Evolutionary conservation across 2,113 vertebrate species (phyloP).

Genomic region (Thinocorus orbignyianus): DNA sequence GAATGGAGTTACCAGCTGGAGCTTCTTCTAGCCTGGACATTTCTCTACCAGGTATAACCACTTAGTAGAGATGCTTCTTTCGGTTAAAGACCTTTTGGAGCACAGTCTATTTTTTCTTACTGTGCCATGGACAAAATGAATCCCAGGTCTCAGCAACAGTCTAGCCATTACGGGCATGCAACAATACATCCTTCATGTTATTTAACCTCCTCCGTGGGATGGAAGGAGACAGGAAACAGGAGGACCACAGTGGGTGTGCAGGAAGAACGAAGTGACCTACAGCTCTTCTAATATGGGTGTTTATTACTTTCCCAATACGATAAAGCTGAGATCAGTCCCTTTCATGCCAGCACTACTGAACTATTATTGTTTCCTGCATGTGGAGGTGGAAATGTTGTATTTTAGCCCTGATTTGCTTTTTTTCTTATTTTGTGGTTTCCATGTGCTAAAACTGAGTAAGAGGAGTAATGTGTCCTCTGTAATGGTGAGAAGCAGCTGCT

Average conservation of each 20-base stretch:
- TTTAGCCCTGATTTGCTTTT: not conserved
- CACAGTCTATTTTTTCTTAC: not conserved
- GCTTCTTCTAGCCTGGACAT: not conserved
- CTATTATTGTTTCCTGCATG: constrained; percentile 1
- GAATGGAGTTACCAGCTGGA: not conserved
- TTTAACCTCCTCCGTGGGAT: not conserved
- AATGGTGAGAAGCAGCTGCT: constrained; percentile 14
- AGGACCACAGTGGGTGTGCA: not conserved
- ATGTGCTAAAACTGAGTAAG: not conserved
- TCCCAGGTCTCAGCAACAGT: not conserved
- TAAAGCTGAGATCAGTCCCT: constrained; percentile 50
- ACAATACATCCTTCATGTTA: not conserved
- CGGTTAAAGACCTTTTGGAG: not conserved
- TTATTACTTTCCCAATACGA: not conserved
- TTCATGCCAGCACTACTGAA: constrained; percentile 1
- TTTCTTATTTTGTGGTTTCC: constrained; percentile 33
- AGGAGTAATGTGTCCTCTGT: not conserved
- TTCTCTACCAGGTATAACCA: not conserved
- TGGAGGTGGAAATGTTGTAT: constrained; percentile 46
- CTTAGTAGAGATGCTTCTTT: not conserved
- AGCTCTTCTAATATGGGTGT: not conserved
- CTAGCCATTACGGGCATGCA: not conserved
- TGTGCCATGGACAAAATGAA: not conserved
- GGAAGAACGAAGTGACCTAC: not conserved
- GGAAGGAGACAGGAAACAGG: not conserved